These are phyloP conservation scores for Clepsis dumicolana DNA, from an alignment of 2,888 invertebrate genomes.

Conservation along the genomic window DNA sequence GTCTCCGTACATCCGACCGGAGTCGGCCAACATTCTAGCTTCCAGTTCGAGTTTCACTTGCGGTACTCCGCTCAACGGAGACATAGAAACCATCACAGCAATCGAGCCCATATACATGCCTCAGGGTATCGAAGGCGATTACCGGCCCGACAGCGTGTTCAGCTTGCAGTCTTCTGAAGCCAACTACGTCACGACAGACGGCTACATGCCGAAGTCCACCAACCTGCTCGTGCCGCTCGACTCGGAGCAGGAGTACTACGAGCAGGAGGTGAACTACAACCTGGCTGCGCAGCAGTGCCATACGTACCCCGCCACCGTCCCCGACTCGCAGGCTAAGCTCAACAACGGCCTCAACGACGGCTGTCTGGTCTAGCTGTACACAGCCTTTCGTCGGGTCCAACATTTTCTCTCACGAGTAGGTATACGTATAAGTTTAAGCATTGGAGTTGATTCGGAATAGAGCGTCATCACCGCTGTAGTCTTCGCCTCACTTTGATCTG, in stretches of 20 bases:
- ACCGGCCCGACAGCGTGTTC: constrained; percentile 80
- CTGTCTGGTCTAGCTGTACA: constrained; percentile 85
- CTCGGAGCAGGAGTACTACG: constrained; percentile 82
- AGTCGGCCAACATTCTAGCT: constrained; percentile 82
- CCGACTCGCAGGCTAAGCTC: constrained; percentile 80
- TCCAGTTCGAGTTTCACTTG: constrained; percentile 79
- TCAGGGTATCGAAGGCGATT: constrained; percentile 73
- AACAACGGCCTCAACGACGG: constrained; percentile 87
- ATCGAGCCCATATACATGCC: constrained; percentile 74
- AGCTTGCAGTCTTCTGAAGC: constrained; percentile 72
- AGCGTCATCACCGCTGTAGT: constrained; percentile 71
- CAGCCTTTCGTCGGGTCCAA: constrained; percentile 74
- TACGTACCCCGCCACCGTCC: constrained; percentile 77
- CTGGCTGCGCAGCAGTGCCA: constrained; percentile 83
- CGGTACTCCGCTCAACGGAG: constrained; percentile 71
- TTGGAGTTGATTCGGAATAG: constrained; percentile 78
- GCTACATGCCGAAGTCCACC: constrained; percentile 77
- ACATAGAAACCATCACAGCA: constrained; percentile 75
- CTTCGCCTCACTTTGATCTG: constrained; percentile 53
- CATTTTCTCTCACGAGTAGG: constrained; percentile 74
- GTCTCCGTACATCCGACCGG: constrained; percentile 82
- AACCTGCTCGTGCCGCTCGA: constrained; percentile 84
- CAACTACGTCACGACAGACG: constrained; percentile 73
- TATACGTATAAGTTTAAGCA: constrained; percentile 79
- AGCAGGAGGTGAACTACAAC: constrained; percentile 83